A percentile compares a stretch with the other conserved stretches of the same genome.
phyloP scores from a whole-genome alignment of 1,140 invertebrate genomes.

The Euura saliciscinereae region DNA sequence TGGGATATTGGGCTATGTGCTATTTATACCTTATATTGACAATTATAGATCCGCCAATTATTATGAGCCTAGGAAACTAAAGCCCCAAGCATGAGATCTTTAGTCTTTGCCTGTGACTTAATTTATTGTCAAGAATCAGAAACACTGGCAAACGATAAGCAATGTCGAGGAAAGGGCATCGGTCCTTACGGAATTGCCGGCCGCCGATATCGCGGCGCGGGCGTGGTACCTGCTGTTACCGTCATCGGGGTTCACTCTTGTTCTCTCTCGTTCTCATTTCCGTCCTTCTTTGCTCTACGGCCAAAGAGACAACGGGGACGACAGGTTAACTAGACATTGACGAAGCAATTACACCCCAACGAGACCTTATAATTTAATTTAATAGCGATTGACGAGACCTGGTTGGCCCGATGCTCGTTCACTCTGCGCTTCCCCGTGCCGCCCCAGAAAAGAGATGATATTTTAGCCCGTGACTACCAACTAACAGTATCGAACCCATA shows the following conservation, averaged over 20 bases:
- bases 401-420: neutral
- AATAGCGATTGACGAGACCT: neutral
- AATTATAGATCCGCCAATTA: too few species aligned
- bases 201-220: neutral
- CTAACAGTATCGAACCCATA: conserved; percentile 5
- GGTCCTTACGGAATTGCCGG: neutral
- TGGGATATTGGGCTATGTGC: too few species aligned
- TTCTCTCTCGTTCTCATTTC: neutral
- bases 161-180: neutral
- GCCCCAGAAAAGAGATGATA: neutral
- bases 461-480: neutral
- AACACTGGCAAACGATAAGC: neutral
- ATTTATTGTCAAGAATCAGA: neutral
- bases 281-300: neutral
- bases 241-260: conserved; percentile 13
- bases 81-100: too few species aligned
- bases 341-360: conserved; percentile 41
- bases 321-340: conserved; percentile 41
- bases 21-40: too few species aligned
- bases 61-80: too few species aligned
- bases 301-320: conserved; percentile 23
- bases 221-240: conserved; percentile 32
- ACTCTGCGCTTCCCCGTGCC: neutral
- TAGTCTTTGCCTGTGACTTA: neutral
- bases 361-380: conserved; percentile 7